phyloP scores from a whole-genome alignment of 2,797 vertebrate species.

The Staurois parvus region DNA sequence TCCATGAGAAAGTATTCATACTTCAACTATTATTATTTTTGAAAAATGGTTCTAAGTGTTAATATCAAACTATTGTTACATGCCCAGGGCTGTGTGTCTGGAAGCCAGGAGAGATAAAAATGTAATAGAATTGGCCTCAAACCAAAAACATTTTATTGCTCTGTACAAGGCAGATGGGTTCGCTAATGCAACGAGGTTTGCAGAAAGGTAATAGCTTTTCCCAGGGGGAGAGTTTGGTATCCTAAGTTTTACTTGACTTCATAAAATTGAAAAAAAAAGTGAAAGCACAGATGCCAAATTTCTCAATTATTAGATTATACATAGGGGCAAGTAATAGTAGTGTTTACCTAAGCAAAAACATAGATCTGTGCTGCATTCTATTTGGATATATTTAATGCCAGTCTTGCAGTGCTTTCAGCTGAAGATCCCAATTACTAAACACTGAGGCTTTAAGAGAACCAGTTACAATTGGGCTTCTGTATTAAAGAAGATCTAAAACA shows the following conservation, averaged over 20 bases:
- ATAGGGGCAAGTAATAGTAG: not conserved
- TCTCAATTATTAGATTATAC: constrained; percentile 27
- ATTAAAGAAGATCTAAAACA: too few relatives aligned
- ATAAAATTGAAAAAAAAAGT: constrained; percentile 15
- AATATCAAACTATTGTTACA: constrained; percentile 30
- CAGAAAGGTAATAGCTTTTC: constrained; percentile 52
- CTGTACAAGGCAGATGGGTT: constrained; percentile 50
- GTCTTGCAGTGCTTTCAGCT: not conserved
- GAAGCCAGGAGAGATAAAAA: constrained; percentile 54
- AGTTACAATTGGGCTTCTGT: too few relatives aligned
- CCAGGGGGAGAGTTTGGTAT: constrained; percentile 32
- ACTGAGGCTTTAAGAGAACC: too few relatives aligned
- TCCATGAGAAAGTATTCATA: constrained; percentile 7
- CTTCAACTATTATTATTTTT: constrained; percentile 26
- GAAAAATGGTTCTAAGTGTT: constrained; percentile 28
- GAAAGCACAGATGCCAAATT: constrained; percentile 7
- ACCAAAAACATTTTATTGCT: constrained; percentile 50
- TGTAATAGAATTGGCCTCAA: constrained; percentile 53
- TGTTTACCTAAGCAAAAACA: constrained; percentile 8
- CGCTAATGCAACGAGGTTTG: constrained; percentile 40
- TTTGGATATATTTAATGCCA: not conserved
- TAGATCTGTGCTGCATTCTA: not conserved
- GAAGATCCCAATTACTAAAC: not conserved
- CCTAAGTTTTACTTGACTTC: constrained; percentile 40
- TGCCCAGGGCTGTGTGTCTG: constrained; percentile 22